phyloP scores from a whole-genome alignment of 2,888 invertebrate species.

The Drosophila meridionalis region DNA sequence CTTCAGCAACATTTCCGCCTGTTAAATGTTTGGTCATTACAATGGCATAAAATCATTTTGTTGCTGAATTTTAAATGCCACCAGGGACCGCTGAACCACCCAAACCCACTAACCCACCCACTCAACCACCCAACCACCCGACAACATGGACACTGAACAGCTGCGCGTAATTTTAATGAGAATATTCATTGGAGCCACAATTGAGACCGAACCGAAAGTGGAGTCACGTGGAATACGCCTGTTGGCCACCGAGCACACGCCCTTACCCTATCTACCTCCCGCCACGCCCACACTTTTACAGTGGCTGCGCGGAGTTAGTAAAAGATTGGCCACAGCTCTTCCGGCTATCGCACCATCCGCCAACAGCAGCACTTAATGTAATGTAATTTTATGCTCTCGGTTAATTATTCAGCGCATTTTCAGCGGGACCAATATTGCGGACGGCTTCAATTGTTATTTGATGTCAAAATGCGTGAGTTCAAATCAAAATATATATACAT shows the following conservation, averaged over 20 bases:
- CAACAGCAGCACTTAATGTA: slow-evolving; percentile 67
- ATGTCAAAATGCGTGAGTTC: slow-evolving; percentile 38
- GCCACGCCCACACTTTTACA: not conserved
- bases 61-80: slow-evolving; percentile 61
- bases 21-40: slow-evolving; percentile 70
- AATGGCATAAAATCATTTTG: slow-evolving; percentile 71
- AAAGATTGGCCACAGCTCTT: slow-evolving; percentile 64
- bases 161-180: slow-evolving; percentile 73
- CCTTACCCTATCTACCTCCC: no score
- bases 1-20: slow-evolving; percentile 69
- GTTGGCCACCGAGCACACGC: not conserved
- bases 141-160: slow-evolving; percentile 54
- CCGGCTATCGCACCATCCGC: slow-evolving; percentile 47
- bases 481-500: slow-evolving; percentile 29
- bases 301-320: slow-evolving; percentile 49
- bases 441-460: slow-evolving; percentile 22
- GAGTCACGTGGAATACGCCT: slow-evolving; percentile 45
- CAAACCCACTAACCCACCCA: no score
- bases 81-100: not conserved
- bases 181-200: slow-evolving; percentile 74
- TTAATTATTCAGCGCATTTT: slow-evolving; percentile 70
- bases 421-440: slow-evolving; percentile 8
- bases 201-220: slow-evolving; percentile 54
- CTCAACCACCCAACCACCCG: not conserved
- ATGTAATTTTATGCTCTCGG: slow-evolving; percentile 72